Evolutionary conservation across 2,888 invertebrate genomes (phyloP).

Genomic region (Poecilus cupreus): DNA sequence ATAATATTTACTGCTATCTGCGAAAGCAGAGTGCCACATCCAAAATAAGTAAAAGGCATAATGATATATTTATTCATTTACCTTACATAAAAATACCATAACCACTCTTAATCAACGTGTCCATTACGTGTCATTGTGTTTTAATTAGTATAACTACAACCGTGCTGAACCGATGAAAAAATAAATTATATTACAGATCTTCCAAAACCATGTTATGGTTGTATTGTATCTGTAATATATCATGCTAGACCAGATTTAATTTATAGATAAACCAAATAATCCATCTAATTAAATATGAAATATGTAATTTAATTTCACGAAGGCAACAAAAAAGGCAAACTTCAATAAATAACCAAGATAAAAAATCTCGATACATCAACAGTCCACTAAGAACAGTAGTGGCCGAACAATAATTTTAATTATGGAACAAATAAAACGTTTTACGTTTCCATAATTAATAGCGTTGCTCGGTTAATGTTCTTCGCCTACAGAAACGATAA

Average conservation of each 20-base stretch:
- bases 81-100: no score
- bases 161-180: neutral
- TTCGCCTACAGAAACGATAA: constrained; percentile 38
- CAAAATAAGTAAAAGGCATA: no score
- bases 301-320: constrained; percentile 44
- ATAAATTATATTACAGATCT: neutral
- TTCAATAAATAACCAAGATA: constrained; percentile 9
- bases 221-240: neutral
- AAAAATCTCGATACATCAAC: constrained; percentile 30
- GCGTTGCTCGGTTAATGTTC: constrained; percentile 22
- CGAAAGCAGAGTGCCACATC: no score
- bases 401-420: constrained; percentile 43
- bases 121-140: no score
- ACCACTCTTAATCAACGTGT: no score
- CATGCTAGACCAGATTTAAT: constrained; percentile 9
- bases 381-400: constrained; percentile 26
- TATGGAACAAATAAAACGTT: constrained; percentile 25
- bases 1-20: neutral
- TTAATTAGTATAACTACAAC: no score
- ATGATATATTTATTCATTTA: no score
- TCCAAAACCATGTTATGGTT: neutral
- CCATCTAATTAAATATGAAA: constrained; percentile 46
- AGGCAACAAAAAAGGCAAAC: constrained; percentile 9
- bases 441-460: constrained; percentile 6
- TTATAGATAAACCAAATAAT: constrained; percentile 49